Evolutionary conservation across 2,888 invertebrate species (phyloP), one percentile per base, ranked within the genome.

Genomic region (Tipula lateralis): DNA sequence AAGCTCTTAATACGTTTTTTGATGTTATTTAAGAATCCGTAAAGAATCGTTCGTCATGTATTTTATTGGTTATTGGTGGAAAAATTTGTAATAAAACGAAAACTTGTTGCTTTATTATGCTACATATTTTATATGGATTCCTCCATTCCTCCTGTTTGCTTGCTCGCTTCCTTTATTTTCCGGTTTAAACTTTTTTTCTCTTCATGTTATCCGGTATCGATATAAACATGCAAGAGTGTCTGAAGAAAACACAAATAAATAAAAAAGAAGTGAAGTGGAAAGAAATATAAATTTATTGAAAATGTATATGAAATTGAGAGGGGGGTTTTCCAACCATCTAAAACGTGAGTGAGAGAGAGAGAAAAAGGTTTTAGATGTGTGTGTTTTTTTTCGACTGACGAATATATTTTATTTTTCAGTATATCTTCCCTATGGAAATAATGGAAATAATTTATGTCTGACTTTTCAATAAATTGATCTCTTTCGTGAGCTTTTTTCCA

Each of bases 191-290:
- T 66, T 66, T 19, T 66, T 39, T 39, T n/a, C 13, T 3, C 66
- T 24, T 66, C 9, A 19, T 9, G 9, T 66, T 24, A 66, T 66
- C 66, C 66, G 66, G 66, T 66, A 66, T 66, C 66, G 24, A 66
- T 66, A 39, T 39, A 66, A 66, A 66, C 66, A 66, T 66, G 66
- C 66, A 66, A 66, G 66, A 66, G 66, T 66, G 66, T 66, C 24
- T 66, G 24, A 66, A 24, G 9, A 9, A 66, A 66, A 24, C 66
- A 2, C 19, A 66, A 66, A 66, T 66, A 66, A 19, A 66, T 66
- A 66, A 66, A 66, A 66, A 66, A 24, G 66, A 24, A 24, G 66
- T 66, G 66, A 66, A 24, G 66, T 66, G 24, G 66, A 66, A 66
- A 66, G 19, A 66, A 24, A 66, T 24, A 24, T 66, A 66, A 24